Base-by-base conservation (phyloP, 2,888 invertebrate genomes). In the Junonia oenone region DNA sequence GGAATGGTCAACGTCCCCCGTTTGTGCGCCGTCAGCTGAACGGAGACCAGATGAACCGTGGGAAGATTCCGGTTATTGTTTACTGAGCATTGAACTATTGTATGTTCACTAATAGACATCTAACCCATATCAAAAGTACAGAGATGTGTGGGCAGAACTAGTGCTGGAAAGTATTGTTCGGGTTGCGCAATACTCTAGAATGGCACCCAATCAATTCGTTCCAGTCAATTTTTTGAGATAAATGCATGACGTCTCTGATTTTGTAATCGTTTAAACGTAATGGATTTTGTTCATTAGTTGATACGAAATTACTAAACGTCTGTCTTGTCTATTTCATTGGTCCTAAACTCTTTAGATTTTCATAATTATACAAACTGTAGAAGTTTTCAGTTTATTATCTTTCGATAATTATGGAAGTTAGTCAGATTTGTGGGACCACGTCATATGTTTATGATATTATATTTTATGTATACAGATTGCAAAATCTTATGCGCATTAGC, bases 61-160 rank as follows among this genome's bases (percentile, higher is more conserved):
- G 73, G 77, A 82, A 75, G 67, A 68, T 68, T 61, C 63, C 65
- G 63, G 68, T 72, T 68, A 76, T 76, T 74, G 73, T 78, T 72
- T 65, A 68, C 66, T 72, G 67, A 58, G 51, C 61, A 58, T 60
- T 46, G 57, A 51, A 61, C 55, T 46, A 51, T 51, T 51, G 38
- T 45, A 43, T 48, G 35, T 46, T 38, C 43, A 45, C 22, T 49
- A 17, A 35, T 59, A 49, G 55, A 58, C 51, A 59, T 52, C 52
- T 55, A 51, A 55, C 58, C 58, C 49, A 55, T 29, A 59, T 52
- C 27, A 33, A 51, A 27, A 17, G 38, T 40, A 19, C 9, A 11
- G 19, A 29, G 43, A 37, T 31, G 46, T 40, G 58, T 58, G 58
- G 58, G 58, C 19, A 35, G 50, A 45, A 17, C 35, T 4, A n/a